A percentile compares a stretch with the other conserved stretches of the same genome.
These are phyloP conservation scores for Prionailurus viverrinus DNA, from an alignment of 2,113 vertebrate species.

Conservation along the genomic window DNA sequence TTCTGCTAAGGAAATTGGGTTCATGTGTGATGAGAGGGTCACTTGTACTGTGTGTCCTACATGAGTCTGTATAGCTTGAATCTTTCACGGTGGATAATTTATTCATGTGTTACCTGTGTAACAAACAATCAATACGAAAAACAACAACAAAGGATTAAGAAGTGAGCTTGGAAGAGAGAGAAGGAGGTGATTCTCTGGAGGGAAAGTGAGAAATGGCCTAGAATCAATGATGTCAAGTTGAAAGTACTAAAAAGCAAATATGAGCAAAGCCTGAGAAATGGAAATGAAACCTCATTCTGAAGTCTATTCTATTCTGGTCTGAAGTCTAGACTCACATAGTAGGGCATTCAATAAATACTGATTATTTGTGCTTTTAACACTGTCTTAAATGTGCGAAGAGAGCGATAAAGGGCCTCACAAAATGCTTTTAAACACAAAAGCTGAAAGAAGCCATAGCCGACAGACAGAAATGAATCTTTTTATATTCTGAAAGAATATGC, in stretches of 20 bases:
- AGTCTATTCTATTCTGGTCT: neutral
- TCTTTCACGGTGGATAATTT: neutral
- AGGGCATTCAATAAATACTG: neutral
- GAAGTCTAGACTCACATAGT: neutral
- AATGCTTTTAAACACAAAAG: neutral
- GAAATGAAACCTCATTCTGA: neutral
- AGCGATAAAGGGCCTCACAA: neutral
- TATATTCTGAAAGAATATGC: neutral
- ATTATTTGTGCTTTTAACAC: neutral
- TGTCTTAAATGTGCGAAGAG: neutral
- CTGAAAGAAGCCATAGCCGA: neutral
- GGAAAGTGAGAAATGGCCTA: neutral
- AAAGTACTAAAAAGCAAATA: conserved; percentile 18
- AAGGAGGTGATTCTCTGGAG: neutral
- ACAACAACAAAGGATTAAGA: neutral
- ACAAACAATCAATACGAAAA: neutral
- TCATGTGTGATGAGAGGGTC: neutral
- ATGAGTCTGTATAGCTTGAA: neutral
- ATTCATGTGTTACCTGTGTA: neutral
- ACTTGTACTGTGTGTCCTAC: neutral
- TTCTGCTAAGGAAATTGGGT: neutral
- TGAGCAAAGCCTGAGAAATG: neutral
- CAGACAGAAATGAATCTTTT: neutral
- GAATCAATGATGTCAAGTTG: conserved; percentile 39
- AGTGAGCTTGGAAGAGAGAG: neutral